Base-by-base conservation (phyloP, 2,113 vertebrate species). In the Choloepus hoffmanni region DNA sequence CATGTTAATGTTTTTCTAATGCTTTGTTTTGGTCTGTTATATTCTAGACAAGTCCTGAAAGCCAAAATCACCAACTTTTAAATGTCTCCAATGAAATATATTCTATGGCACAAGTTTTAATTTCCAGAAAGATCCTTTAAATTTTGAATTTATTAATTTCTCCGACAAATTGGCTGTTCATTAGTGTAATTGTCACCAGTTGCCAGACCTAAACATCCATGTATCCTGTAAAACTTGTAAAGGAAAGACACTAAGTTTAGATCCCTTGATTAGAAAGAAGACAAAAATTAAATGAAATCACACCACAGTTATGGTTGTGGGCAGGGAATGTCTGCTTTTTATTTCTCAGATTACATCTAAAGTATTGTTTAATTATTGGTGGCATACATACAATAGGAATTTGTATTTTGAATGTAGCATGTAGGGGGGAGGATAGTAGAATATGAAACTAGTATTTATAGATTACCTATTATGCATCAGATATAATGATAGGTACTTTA, bases 41-140 rank as follows among this genome's bases (percentile, higher is more conserved):
- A 30, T 74, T 90, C 79, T 76, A 87, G 43, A 76, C 33, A 92
- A 89, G 40, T 88, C 53, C 82, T 76, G 21, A 82, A 87, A 76
- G 13, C 45, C 68, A 23, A 90, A 91, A 40, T 94, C 65, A 48
- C 30, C 76, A 77, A 81, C 19, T 89, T 89, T 74, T 84, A 89
- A 96, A 18, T 92, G 40, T 94, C 23, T 74, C 33, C 45, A 78
- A 19, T 65, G 18, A 81, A 92, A 82, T 93, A 72, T 1, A 81
- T n/a, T 68, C 15, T 86, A 58, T 48, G 84, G 7, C 40, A 12
- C 19, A 68, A 9, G 7, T 76, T 85, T 92, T 86, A 77, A 36
- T 86, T 95, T 90, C 70, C 43, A 95, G 85, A 84, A 93, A 67
- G 82, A 50, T 30, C 78, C 13, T 53, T 96, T 88, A 60, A 92